Conservation (phyloP, 2,888 invertebrate genomes). For the Oscheius onirici region DNA sequence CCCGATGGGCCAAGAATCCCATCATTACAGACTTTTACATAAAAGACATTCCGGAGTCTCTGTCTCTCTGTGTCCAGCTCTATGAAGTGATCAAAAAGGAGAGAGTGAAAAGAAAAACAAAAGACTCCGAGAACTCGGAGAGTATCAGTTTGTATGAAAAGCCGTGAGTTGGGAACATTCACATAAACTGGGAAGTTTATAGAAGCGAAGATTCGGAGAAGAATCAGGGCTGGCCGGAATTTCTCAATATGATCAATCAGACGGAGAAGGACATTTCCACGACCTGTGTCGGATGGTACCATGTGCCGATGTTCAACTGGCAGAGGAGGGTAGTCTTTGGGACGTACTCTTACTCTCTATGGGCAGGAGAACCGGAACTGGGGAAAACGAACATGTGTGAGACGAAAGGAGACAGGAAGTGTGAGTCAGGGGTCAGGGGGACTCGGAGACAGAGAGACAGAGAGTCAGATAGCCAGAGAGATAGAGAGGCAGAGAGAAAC, state of each 20-base stretch:
- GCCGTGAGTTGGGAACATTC: neutral
- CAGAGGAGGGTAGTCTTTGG: constrained; percentile 74
- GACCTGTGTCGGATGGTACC: constrained; percentile 75
- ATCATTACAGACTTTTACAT: constrained; percentile 72
- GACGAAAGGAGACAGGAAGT: constrained; percentile 10
- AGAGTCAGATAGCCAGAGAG: too few species aligned
- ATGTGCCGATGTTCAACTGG: constrained; percentile 77
- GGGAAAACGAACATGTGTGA: constrained; percentile 18
- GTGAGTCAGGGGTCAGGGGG: too few species aligned
- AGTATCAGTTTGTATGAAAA: too few species aligned
- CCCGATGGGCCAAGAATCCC: constrained; percentile 74
- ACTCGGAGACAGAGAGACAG: neutral
- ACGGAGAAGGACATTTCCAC: constrained; percentile 12
- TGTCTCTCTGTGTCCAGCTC: constrained; percentile 76
- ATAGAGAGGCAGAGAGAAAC: neutral
- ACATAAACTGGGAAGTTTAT: too few species aligned
- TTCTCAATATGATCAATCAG: constrained; percentile 1
- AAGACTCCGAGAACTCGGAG: neutral
- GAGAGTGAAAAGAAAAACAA: constrained; percentile 20
- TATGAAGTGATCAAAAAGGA: constrained; percentile 39
- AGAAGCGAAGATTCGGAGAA: neutral
- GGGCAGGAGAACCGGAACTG: constrained; percentile 35
- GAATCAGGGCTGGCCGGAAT: constrained; percentile 26
- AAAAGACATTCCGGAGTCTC: constrained; percentile 76
- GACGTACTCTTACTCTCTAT: constrained; percentile 47